Percentiles rank a stretch among this genome's conserved stretches.
phyloP scores from a whole-genome alignment of 2,888 invertebrate genomes.

The Smittia aterrima region DNA sequence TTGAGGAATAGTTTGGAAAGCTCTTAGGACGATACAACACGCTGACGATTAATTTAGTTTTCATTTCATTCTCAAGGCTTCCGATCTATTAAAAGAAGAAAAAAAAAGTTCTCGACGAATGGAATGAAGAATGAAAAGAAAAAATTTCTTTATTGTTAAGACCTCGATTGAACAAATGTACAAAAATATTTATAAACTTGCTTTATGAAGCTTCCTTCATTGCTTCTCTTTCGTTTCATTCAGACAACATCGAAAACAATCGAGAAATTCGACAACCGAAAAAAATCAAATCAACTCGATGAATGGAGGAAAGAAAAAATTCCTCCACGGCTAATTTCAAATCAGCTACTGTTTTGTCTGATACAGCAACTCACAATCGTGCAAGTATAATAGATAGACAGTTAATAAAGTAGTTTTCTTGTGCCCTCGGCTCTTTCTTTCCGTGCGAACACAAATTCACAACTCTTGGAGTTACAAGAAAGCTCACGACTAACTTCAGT shows the following conservation, averaged over 20 bases:
- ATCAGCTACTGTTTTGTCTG: constrained; percentile 39
- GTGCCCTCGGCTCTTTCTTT: too few relatives aligned
- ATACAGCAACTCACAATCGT: background rate
- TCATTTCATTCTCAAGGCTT: background rate
- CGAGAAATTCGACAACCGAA: constrained; percentile 30
- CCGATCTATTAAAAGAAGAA: background rate
- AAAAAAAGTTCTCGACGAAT: background rate
- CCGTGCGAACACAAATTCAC: too few relatives aligned
- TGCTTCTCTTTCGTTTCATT: background rate
- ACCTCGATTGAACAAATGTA: background rate
- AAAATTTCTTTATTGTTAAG: constrained; percentile 1
- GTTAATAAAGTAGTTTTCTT: too few relatives aligned
- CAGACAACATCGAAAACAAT: constrained; percentile 13
- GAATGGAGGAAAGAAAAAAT: constrained; percentile 27
- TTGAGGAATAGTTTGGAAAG: background rate
- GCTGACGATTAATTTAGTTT: background rate
- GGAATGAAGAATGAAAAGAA: background rate
- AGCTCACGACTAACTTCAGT: too few relatives aligned
- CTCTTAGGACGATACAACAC: background rate
- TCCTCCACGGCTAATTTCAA: constrained; percentile 39
- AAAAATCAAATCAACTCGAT: constrained; percentile 28
- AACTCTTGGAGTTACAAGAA: too few relatives aligned
- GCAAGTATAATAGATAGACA: too few relatives aligned
- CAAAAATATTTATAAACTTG: background rate
- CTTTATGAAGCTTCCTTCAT: background rate